These are phyloP conservation scores for Sinella curviseta DNA, from an alignment of 1,140 invertebrate genomes.

Conservation along the genomic window DNA sequence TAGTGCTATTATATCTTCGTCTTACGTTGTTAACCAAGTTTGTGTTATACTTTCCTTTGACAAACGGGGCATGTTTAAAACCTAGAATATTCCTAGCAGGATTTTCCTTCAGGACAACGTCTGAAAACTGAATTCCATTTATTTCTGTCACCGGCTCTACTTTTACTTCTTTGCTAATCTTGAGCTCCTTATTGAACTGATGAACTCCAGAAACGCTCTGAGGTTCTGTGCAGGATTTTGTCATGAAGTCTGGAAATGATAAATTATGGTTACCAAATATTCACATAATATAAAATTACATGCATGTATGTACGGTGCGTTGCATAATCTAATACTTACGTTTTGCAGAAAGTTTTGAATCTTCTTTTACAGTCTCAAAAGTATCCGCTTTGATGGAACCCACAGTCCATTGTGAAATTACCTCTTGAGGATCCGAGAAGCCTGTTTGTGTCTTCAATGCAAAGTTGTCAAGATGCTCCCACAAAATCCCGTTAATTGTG, in stretches of 20 bases:
- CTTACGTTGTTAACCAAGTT: slow-evolving; percentile 28
- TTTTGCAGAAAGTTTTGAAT: not conserved
- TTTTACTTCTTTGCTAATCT: not conserved
- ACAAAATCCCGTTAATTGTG: too few species aligned
- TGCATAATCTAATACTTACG: slow-evolving; percentile 21
- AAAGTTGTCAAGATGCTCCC: not conserved
- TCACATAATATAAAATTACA: too few species aligned
- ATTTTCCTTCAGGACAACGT: slow-evolving; percentile 29
- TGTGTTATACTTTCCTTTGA: not conserved
- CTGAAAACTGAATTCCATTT: slow-evolving; percentile 28
- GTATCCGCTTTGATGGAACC: not conserved
- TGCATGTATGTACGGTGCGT: too few species aligned
- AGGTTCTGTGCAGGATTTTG: not conserved
- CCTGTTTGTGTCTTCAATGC: not conserved
- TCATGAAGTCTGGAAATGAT: not conserved
- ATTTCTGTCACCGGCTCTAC: not conserved
- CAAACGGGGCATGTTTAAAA: slow-evolving; percentile 9
- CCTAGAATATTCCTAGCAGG: not conserved
- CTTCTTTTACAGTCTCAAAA: not conserved
- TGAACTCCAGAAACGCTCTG: not conserved
- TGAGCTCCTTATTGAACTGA: slow-evolving; percentile 6
- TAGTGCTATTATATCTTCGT: not conserved
- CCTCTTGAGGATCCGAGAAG: not conserved
- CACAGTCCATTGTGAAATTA: slow-evolving; percentile 27
- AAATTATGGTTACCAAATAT: too few species aligned